Evolutionary conservation across 2,888 invertebrate species (phyloP), one percentile per base, ranked within the genome.

Genomic region (Dugesia japonica): DNA sequence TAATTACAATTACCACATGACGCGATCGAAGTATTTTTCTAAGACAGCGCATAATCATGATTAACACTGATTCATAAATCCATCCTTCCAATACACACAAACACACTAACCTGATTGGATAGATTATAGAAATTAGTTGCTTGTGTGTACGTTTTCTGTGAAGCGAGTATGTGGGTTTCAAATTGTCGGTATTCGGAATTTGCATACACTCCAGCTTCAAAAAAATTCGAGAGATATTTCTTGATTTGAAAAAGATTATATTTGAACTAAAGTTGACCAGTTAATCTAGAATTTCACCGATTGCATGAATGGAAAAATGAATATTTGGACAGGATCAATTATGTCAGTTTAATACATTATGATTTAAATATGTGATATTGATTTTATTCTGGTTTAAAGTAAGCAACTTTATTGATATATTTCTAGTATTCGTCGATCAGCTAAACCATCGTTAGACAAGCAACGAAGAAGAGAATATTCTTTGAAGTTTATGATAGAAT

Each of bases 271-370:
- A 56, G n/a, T 56, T 56, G 56, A 56, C 56, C 56, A 56, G 56
- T n/a, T 9, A 56, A 56, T 4, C 4, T 56, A 56, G n/a, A 56
- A 56, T 56, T 56, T 56, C 56, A 56, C 56, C n/a, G 56, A 56
- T 56, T 56, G 56, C 56, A 56, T 56, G 56, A 23, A 56, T 56
- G 56, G 56, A 56, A 56, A 56, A 56, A 56, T 56, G 56, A 56
- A 56, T 56, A 56, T 56, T 56, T 56, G 56, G 56, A 56, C 56
- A 56, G 56, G 56, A 56, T 56, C 56, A 56, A 56, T 56, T 56
- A 56, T 56, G 56, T 56, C 56, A 56, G 56, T 56, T 1, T 56
- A n/a, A n/a, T n/a, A n/a, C n/a, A n/a, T n/a, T n/a, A n/a, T n/a
- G n/a, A n/a, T n/a, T n/a, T n/a, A n/a, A n/a, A n/a, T n/a, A n/a